Percentiles rank a stretch among this genome's conserved stretches.
These are phyloP conservation scores for Mactromeris polynyma DNA, from an alignment of 2,888 invertebrate genomes.

Conservation along the genomic window DNA sequence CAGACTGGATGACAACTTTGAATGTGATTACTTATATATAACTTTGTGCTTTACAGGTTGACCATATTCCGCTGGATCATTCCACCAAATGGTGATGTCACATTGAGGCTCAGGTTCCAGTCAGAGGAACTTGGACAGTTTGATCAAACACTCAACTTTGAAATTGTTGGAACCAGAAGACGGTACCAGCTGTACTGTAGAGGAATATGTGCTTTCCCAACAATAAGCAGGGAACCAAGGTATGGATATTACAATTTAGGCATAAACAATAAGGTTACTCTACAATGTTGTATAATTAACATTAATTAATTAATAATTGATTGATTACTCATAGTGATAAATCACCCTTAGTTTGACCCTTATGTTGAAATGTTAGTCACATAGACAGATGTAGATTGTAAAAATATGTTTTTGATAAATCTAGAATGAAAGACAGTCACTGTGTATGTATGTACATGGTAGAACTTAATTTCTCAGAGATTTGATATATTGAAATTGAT, in stretches of 20 bases:
- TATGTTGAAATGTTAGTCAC: too few relatives aligned
- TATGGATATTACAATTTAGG: slow-evolving; percentile 49
- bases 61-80: slow-evolving; percentile 87
- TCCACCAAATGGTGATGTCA: slow-evolving; percentile 85
- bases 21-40: background rate
- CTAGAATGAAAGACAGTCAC: too few relatives aligned
- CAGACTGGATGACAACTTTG: background rate
- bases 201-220: slow-evolving; percentile 87
- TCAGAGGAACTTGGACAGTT: slow-evolving; percentile 87
- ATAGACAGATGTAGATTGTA: too few relatives aligned
- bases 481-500: too few relatives aligned
- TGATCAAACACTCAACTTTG: slow-evolving; percentile 87
- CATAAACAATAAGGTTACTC: background rate
- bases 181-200: slow-evolving; percentile 87
- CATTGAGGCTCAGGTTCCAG: slow-evolving; percentile 85
- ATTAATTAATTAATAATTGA: too few relatives aligned
- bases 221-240: slow-evolving; percentile 87
- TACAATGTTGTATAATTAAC: background rate
- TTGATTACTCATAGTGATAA: too few relatives aligned
- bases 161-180: slow-evolving; percentile 86
- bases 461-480: too few relatives aligned
- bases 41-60: slow-evolving; percentile 75
- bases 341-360: too few relatives aligned
- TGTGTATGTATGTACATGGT: too few relatives aligned
- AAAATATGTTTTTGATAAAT: too few relatives aligned